A percentile compares a stretch with the other conserved stretches of the same genome.
Conservation (phyloP, 2,888 invertebrate species). For the Tipula helvola region DNA sequence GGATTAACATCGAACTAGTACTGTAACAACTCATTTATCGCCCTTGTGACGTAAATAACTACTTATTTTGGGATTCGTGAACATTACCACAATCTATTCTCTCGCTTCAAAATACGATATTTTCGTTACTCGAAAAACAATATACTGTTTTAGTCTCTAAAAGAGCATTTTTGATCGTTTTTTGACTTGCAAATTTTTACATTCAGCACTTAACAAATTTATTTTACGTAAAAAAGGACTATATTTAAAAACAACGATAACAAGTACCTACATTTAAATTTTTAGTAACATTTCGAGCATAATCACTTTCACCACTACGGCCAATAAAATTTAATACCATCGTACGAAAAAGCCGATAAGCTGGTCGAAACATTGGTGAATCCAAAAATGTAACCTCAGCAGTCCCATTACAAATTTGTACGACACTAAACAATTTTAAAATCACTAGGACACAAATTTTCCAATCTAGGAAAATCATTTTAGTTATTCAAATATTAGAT, state of each 20-base stretch:
- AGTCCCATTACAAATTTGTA: neutral
- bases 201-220: no score
- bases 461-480: neutral
- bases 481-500: neutral
- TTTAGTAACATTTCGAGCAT: constrained; percentile 23
- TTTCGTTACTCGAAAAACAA: no score
- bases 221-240: no score
- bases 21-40: no score
- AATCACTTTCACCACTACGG: constrained; percentile 25
- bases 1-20: no score
- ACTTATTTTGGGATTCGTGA: no score
- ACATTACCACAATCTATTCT: no score
- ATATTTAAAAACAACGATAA: neutral
- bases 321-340: constrained; percentile 25
- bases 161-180: no score
- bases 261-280: constrained; percentile 24
- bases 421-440: neutral
- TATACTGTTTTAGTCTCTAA: no score
- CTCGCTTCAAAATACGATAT: no score
- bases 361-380: neutral
- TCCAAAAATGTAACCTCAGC: neutral
- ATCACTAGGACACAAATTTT: neutral
- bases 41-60: no score
- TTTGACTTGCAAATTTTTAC: no score
- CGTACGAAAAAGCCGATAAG: constrained; percentile 24